Evolutionary conservation across 2,113 vertebrate species (phyloP).

Genomic region (Coptodon bakossiorum): DNA sequence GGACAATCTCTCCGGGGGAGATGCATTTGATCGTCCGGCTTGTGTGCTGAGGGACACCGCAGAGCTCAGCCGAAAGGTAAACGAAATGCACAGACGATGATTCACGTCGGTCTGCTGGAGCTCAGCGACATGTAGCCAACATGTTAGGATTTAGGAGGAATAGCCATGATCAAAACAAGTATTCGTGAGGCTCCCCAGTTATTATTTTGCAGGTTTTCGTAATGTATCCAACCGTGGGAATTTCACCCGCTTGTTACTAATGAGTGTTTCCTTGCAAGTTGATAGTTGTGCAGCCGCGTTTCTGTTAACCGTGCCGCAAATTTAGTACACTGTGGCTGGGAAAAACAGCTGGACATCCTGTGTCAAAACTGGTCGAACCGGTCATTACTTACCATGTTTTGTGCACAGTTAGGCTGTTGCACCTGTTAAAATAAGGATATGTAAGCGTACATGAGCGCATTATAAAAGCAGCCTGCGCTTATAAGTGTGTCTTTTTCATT

Average conservation of each 20-base stretch:
- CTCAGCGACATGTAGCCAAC: not conserved
- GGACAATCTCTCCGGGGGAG: not conserved
- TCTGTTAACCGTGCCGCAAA: not conserved
- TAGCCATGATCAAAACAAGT: not conserved
- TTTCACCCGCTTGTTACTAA: not conserved
- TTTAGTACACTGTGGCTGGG: not conserved
- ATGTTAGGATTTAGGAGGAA: not conserved
- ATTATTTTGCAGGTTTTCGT: not conserved
- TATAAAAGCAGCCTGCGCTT: not conserved
- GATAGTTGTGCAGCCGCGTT: not conserved
- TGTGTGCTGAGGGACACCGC: constrained; percentile 2
- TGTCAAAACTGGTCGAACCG: not conserved
- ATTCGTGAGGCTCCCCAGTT: not conserved
- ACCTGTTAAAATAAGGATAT: constrained; percentile 28
- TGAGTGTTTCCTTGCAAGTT: not conserved
- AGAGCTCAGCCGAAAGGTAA: constrained; percentile 32
- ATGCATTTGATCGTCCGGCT: not conserved
- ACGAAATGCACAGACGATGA: not conserved
- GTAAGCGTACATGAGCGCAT: not conserved
- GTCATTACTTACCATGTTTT: not conserved
- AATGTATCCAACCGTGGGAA: not conserved
- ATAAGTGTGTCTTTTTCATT: not conserved
- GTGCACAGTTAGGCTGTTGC: not conserved
- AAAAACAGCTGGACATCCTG: not conserved
- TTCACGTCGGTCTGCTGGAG: not conserved